phyloP scores from a whole-genome alignment of 2,113 vertebrate species.

The Chlorodrepanis virens region DNA sequence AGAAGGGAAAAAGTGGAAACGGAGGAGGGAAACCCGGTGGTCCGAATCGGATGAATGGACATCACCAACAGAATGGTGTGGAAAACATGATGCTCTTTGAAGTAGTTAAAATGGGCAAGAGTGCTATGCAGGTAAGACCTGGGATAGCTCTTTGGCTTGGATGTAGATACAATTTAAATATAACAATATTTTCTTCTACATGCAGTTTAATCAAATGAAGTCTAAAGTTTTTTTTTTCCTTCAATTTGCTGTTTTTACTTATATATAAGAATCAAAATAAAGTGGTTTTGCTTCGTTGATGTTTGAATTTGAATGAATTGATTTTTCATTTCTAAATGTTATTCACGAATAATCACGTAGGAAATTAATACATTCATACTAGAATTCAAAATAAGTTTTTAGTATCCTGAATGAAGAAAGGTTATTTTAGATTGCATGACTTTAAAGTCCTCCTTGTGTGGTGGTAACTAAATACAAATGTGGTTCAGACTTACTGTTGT shows the following conservation, averaged over 20 bases:
- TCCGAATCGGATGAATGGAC: constrained; percentile 94
- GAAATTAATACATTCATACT: not conserved
- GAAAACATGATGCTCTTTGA: constrained; percentile 99
- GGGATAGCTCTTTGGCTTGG: not conserved
- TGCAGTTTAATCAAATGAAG: not conserved
- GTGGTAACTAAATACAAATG: not conserved
- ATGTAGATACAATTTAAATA: not conserved
- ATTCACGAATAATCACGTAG: not conserved
- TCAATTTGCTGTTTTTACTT: not conserved
- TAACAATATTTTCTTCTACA: not conserved
- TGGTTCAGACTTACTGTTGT: not conserved
- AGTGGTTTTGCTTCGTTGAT: not conserved
- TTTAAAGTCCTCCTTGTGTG: not conserved
- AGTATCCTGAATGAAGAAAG: not conserved
- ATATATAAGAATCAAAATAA: not conserved
- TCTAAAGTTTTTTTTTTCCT: not conserved
- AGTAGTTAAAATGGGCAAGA: constrained; percentile 96
- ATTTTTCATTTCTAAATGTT: not conserved
- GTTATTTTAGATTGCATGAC: not conserved
- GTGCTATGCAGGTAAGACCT: constrained; percentile 94
- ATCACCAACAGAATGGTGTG: constrained; percentile 99
- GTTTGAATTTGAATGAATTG: not conserved
- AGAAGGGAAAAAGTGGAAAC: constrained; percentile 88
- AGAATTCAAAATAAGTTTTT: not conserved
- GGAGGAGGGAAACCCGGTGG: constrained; percentile 81